phyloP scores from a whole-genome alignment of 2,888 invertebrate species.

The Ischnus inquisitorius region DNA sequence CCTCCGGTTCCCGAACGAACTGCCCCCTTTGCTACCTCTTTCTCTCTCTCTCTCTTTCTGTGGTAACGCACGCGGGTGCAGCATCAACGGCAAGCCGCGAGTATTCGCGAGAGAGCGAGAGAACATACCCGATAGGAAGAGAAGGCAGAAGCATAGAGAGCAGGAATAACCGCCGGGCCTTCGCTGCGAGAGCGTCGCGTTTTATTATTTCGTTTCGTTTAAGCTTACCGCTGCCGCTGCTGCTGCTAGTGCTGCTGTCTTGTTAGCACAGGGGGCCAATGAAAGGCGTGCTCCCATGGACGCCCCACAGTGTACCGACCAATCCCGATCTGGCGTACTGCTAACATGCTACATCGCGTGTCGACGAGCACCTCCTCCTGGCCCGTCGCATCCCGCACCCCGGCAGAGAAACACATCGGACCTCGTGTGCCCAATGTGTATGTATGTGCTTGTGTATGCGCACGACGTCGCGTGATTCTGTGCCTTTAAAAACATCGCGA shows the following conservation, averaged over 20 bases:
- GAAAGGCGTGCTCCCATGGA: slow-evolving; percentile 81
- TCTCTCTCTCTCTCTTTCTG: background rate
- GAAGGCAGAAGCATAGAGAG: background rate
- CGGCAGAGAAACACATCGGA: slow-evolving; percentile 38
- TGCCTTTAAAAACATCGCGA: slow-evolving; percentile 64
- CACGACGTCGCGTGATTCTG: slow-evolving; percentile 71
- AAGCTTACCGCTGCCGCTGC: slow-evolving; percentile 33
- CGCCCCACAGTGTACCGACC: slow-evolving; percentile 81
- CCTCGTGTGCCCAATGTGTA: background rate
- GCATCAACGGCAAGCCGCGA: slow-evolving; percentile 12
- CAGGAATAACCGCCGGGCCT: slow-evolving; percentile 20
- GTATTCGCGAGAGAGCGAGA: slow-evolving; percentile 52
- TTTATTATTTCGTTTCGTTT: slow-evolving; percentile 83
- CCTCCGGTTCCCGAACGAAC: slow-evolving; percentile 19
- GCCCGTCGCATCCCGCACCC: slow-evolving; percentile 73
- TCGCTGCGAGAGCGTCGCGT: slow-evolving; percentile 69
- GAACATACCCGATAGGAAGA: slow-evolving; percentile 38
- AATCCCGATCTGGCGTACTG: slow-evolving; percentile 77
- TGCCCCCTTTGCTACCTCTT: slow-evolving; percentile 25
- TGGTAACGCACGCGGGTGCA: slow-evolving; percentile 25
- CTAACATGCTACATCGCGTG: slow-evolving; percentile 84
- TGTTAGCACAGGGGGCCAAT: slow-evolving; percentile 83
- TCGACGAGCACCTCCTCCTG: slow-evolving; percentile 84
- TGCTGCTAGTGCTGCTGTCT: slow-evolving; percentile 79
- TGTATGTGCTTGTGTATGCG: background rate